phyloP scores from a whole-genome alignment of 2,888 invertebrate species.

The Hoplodrina ambigua region DNA sequence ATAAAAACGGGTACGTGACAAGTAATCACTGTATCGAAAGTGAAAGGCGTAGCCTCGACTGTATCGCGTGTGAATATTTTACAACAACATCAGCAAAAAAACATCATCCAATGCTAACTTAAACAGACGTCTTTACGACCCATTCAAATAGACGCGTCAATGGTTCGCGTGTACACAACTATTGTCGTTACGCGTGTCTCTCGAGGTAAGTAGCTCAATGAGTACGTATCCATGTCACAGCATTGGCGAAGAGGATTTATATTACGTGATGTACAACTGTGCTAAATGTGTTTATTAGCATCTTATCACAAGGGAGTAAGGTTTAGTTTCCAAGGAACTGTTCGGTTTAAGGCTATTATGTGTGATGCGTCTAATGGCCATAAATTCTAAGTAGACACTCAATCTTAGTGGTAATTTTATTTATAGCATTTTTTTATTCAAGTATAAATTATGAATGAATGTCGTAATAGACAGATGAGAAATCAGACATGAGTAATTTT shows the following conservation, averaged over 20 bases:
- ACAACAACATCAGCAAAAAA: constrained; percentile 36
- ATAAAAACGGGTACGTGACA: constrained; percentile 65
- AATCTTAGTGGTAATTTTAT: constrained; percentile 57
- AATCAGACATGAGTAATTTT: constrained; percentile 26
- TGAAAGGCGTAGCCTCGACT: constrained; percentile 76
- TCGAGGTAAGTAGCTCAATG: constrained; percentile 55
- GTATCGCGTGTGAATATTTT: constrained; percentile 68
- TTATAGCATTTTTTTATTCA: constrained; percentile 45
- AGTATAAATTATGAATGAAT: constrained; percentile 38
- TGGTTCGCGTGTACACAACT: constrained; percentile 41
- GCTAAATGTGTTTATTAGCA: constrained; percentile 33
- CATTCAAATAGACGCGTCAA: constrained; percentile 48
- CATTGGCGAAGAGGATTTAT: constrained; percentile 64
- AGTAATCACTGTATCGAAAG: constrained; percentile 71
- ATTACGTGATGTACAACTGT: constrained; percentile 62
- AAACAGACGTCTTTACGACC: constrained; percentile 28
- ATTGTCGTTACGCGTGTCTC: constrained; percentile 8
- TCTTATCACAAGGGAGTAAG: constrained; percentile 52
- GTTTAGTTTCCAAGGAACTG: constrained; percentile 32
- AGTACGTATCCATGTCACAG: constrained; percentile 63
- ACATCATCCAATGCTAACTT: constrained; percentile 54
- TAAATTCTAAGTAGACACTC: constrained; percentile 58
- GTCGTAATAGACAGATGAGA: constrained; percentile 37
- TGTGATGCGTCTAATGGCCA: constrained; percentile 41
- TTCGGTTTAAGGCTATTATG: constrained; percentile 31